Evolutionary conservation across 2,888 invertebrate genomes (phyloP).

Genomic region (Melipona bicolor): DNA sequence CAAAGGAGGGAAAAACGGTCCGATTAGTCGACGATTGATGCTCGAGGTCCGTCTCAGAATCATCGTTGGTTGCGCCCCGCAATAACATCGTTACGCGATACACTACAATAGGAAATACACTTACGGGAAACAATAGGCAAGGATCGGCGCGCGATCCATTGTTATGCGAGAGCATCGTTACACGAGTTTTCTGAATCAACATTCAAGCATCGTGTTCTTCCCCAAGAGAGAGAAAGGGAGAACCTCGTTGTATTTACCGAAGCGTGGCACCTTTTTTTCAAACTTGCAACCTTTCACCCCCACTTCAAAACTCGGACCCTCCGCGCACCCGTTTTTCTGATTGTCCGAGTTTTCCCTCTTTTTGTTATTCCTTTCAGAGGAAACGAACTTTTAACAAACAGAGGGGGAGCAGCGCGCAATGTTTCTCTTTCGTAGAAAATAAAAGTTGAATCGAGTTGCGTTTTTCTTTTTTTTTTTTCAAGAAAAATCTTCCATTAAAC

Average conservation of each 20-base stretch:
- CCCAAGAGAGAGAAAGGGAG: background rate
- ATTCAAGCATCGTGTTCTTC: background rate
- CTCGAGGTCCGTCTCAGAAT: constrained; percentile 6
- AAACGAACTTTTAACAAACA: too few species aligned
- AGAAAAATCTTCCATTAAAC: background rate
- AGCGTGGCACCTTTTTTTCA: background rate
- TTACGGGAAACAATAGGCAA: background rate
- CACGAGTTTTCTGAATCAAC: background rate
- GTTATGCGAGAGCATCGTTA: constrained; percentile 15
- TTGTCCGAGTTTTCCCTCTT: background rate
- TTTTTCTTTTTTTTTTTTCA: too few species aligned
- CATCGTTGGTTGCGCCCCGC: constrained; percentile 5
- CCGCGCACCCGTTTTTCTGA: background rate
- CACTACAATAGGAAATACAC: too few species aligned
- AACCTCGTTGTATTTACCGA: background rate
- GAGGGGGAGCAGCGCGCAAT: too few species aligned
- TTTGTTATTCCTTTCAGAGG: background rate
- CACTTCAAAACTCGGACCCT: background rate
- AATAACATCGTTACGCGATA: background rate
- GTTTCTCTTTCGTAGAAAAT: too few species aligned
- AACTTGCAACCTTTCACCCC: background rate
- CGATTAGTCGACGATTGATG: constrained; percentile 18
- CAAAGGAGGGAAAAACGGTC: background rate
- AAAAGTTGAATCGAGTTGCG: too few species aligned
- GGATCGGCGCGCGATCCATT: background rate